phyloP scores from a whole-genome alignment of 2,113 vertebrate species.

The Stictonetta naevosa region DNA sequence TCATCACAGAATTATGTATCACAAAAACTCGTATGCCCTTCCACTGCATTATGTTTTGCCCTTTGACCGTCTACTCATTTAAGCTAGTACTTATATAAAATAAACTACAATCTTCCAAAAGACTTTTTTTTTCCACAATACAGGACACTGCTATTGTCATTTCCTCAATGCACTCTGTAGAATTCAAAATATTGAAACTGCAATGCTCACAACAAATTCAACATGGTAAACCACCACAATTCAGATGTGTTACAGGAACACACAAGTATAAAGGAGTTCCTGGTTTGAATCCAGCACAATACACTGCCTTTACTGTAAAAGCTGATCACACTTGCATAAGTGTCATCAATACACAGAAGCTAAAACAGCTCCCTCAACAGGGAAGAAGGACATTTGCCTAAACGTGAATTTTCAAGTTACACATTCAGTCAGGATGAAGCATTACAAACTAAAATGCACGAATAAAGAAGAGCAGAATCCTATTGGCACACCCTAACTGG shows the following conservation, averaged over 20 bases:
- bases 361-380: not conserved
- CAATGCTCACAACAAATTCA: not conserved
- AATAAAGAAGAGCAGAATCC: not conserved
- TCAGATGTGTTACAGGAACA: not conserved
- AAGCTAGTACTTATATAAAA: not conserved
- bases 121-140: not conserved
- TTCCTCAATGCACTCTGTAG: not conserved
- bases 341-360: not conserved
- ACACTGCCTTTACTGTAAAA: not conserved
- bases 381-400: not conserved
- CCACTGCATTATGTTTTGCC: not conserved
- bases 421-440: not conserved
- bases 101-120: not conserved
- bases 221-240: not conserved
- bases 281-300: not conserved
- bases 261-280: not conserved
- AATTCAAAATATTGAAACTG: not conserved
- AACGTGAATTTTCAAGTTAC: not conserved
- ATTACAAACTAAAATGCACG: not conserved
- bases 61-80: not conserved
- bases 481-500: not conserved
- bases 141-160: not conserved
- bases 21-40: not conserved
- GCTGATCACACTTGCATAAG: not conserved
- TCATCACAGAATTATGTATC: not conserved